phyloP scores from a whole-genome alignment of 23 tunicate genomes.

The Trididemnum miniatum region DNA sequence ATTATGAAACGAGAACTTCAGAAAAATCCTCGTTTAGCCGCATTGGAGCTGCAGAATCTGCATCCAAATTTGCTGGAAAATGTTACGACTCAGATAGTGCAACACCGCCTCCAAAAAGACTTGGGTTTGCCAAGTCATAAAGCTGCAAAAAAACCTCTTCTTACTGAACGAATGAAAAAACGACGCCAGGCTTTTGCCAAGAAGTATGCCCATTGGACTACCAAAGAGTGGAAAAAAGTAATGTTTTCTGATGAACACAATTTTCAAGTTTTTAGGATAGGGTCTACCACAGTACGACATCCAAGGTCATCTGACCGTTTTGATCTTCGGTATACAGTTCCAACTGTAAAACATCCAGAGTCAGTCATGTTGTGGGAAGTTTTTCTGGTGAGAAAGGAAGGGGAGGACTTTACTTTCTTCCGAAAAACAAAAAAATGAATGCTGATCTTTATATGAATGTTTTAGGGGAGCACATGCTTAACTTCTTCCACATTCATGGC shows the following conservation, averaged over 20 bases:
- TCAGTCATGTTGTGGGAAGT: slow-evolving; percentile 29
- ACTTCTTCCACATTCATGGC: slow-evolving; percentile 30
- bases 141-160: slow-evolving; percentile 29
- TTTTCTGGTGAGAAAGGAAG: slow-evolving; percentile 29
- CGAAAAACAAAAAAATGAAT: slow-evolving; percentile 35
- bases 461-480: slow-evolving; percentile 32
- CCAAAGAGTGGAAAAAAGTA: slow-evolving; percentile 20
- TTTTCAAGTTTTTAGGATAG: slow-evolving; percentile 29
- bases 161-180: slow-evolving; percentile 9
- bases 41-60: slow-evolving; percentile 8
- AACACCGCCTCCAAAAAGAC: slow-evolving; percentile 6
- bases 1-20: slow-evolving; percentile 31
- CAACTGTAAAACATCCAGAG: slow-evolving; percentile 26
- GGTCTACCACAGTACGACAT: slow-evolving; percentile 29
- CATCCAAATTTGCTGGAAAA: slow-evolving; percentile 19
- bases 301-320: slow-evolving; percentile 33
- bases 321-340: slow-evolving; percentile 23
- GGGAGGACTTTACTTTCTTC: slow-evolving; percentile 27
- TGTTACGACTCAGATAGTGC: slow-evolving; percentile 9
- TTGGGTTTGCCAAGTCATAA: slow-evolving; percentile 13
- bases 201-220: slow-evolving; percentile 12
- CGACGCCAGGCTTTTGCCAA: slow-evolving; percentile 20
- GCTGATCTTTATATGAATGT: slow-evolving; percentile 21
- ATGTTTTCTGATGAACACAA: slow-evolving; percentile 33
- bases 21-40: slow-evolving; percentile 26